These are phyloP conservation scores for Coenobita brevimanus DNA, from an alignment of 1,140 invertebrate species.

Conservation along the genomic window DNA sequence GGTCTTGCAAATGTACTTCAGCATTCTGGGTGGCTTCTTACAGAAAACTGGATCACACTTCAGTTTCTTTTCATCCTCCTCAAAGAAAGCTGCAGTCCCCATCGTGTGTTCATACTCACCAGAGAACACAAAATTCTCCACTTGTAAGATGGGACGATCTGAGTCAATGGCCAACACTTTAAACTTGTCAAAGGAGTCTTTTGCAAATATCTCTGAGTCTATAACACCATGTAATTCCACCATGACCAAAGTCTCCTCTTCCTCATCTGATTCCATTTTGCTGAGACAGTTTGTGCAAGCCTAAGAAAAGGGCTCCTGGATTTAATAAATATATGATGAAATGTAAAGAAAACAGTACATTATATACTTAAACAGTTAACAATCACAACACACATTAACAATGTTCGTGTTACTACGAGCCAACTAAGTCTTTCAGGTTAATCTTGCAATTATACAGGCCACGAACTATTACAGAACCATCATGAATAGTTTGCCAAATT, in stretches of 20 bases:
- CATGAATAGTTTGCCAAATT: no score
- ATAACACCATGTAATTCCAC: constrained; percentile 63
- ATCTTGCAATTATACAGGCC: no score
- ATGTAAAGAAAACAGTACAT: no score
- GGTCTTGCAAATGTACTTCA: constrained; percentile 54
- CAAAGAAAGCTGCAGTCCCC: constrained; percentile 56
- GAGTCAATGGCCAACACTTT: constrained; percentile 60
- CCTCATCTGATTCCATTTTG: constrained; percentile 44
- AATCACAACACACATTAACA: no score
- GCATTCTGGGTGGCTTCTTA: constrained; percentile 47
- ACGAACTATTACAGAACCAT: no score
- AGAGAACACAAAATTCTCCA: constrained; percentile 57
- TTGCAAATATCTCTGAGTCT: constrained; percentile 60
- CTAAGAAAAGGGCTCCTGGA: no score
- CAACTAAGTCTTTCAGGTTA: no score
- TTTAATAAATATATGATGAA: no score
- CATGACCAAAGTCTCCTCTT: constrained; percentile 51
- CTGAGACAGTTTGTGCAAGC: background rate
- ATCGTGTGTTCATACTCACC: constrained; percentile 62
- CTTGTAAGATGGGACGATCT: constrained; percentile 49
- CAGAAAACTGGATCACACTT: constrained; percentile 62
- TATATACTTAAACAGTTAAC: no score
- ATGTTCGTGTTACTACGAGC: no score
- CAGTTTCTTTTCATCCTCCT: constrained; percentile 54
- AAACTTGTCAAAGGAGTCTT: constrained; percentile 56